phyloP scores from a whole-genome alignment of 1,140 invertebrate species.

The Heterodera schachtii region DNA sequence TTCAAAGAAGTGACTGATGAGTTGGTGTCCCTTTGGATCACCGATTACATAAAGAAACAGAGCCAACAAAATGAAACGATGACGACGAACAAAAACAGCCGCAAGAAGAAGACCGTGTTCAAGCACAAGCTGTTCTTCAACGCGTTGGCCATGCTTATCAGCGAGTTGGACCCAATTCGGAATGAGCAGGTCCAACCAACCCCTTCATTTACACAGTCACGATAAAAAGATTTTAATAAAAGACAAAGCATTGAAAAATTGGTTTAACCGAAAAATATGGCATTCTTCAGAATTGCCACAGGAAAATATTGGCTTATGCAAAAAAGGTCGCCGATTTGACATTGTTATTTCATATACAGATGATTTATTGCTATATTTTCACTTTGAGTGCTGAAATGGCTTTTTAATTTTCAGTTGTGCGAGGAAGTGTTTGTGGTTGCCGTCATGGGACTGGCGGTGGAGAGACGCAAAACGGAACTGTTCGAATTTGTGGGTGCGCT shows the following conservation, averaged over 20 bases:
- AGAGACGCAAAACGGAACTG: conserved; percentile 14
- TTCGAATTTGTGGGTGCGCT: conserved; percentile 1
- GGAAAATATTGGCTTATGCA: too few relatives aligned
- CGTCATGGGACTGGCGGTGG: background rate
- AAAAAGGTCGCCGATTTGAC: too few relatives aligned
- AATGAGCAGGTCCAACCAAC: conserved; percentile 12
- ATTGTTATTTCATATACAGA: too few relatives aligned
- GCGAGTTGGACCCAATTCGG: conserved; percentile 19
- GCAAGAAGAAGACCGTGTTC: background rate
- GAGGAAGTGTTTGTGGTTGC: background rate
- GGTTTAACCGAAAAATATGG: too few relatives aligned
- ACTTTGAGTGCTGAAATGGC: background rate
- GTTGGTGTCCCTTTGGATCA: conserved; percentile 30
- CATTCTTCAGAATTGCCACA: too few relatives aligned
- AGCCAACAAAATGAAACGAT: background rate
- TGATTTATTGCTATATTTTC: too few relatives aligned
- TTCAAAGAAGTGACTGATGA: conserved; percentile 25
- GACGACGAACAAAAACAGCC: background rate
- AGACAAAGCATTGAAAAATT: too few relatives aligned
- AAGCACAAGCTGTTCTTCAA: conserved; percentile 2
- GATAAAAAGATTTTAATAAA: too few relatives aligned
- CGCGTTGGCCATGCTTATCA: conserved; percentile 19
- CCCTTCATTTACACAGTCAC: background rate
- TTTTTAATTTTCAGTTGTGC: background rate
- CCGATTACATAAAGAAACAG: conserved; percentile 12